Evolutionary conservation across 1,140 invertebrate genomes (phyloP).

Genomic region (Drosophila elegans): DNA sequence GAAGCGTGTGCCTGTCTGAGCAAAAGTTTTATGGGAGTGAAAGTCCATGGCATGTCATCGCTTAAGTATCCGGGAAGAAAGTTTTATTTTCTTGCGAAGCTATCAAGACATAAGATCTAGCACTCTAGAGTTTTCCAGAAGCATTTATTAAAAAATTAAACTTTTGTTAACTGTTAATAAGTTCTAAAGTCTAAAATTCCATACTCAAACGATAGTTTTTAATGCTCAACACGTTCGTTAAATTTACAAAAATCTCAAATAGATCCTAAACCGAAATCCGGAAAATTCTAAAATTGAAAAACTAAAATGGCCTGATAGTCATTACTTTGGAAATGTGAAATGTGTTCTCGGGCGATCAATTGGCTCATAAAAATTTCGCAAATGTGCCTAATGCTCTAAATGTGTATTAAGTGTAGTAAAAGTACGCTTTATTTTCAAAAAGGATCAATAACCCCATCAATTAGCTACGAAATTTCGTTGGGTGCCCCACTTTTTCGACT

Average conservation of each 20-base stretch:
- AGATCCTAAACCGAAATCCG: not conserved
- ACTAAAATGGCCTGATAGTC: conserved; percentile 2
- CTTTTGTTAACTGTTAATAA: no score
- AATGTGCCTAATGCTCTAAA: conserved; percentile 20
- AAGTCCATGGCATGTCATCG: conserved; percentile 31
- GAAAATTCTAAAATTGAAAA: conserved; percentile 7
- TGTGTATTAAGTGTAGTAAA: conserved; percentile 8
- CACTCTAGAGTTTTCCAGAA: no score
- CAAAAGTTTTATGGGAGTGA: conserved; percentile 29
- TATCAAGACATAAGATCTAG: no score
- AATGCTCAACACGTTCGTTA: not conserved
- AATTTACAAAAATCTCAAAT: not conserved
- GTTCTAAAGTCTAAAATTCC: not conserved
- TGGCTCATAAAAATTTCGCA: conserved; percentile 26
- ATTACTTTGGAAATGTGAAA: conserved; percentile 33
- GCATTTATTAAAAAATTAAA: no score
- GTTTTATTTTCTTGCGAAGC: not conserved
- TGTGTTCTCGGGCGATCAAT: conserved; percentile 34
- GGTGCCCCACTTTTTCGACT: conserved; percentile 37
- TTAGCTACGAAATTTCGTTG: conserved; percentile 23
- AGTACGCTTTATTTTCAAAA: not conserved
- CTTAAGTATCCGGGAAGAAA: conserved; percentile 36
- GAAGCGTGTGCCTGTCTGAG: conserved; percentile 12
- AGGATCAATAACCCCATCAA: conserved; percentile 44
- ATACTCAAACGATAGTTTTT: no score